A percentile compares a stretch with the other conserved stretches of the same genome.
These are phyloP conservation scores for Sebastes oblongus DNA, from an alignment of 2,797 vertebrate genomes.

Conservation along the genomic window DNA sequence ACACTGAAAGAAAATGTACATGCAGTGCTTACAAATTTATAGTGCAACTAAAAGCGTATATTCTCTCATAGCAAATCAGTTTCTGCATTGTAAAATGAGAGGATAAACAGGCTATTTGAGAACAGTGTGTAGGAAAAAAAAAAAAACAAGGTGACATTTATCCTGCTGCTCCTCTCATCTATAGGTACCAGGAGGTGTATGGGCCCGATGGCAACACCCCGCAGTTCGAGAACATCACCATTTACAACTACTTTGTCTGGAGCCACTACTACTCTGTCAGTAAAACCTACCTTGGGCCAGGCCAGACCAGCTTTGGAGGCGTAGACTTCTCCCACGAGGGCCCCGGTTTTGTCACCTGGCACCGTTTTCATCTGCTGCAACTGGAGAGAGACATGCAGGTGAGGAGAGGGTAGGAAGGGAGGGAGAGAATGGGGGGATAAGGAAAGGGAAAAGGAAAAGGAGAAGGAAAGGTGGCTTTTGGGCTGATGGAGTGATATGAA, in stretches of 20 bases:
- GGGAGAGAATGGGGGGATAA: too few species aligned
- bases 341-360: slow-evolving; percentile 96
- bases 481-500: neutral
- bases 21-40: neutral
- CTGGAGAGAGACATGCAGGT: slow-evolving; percentile 97
- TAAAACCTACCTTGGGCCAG: slow-evolving; percentile 91
- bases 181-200: slow-evolving; percentile 86
- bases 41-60: neutral
- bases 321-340: slow-evolving; percentile 98
- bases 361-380: slow-evolving; percentile 92
- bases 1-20: neutral
- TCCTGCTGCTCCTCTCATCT: neutral
- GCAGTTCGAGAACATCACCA: slow-evolving; percentile 92
- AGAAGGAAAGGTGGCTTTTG: neutral
- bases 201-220: slow-evolving; percentile 88
- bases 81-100: neutral
- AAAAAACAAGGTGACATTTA: neutral
- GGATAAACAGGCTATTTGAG: neutral
- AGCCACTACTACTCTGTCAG: slow-evolving; percentile 95
- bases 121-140: neutral
- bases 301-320: slow-evolving; percentile 89
- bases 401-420: slow-evolving; percentile 2
- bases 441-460: neutral
- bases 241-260: slow-evolving; percentile 99
- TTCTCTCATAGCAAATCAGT: neutral